phyloP scores from a whole-genome alignment of 2,888 invertebrate genomes.

The Microctonus brassicae region DNA sequence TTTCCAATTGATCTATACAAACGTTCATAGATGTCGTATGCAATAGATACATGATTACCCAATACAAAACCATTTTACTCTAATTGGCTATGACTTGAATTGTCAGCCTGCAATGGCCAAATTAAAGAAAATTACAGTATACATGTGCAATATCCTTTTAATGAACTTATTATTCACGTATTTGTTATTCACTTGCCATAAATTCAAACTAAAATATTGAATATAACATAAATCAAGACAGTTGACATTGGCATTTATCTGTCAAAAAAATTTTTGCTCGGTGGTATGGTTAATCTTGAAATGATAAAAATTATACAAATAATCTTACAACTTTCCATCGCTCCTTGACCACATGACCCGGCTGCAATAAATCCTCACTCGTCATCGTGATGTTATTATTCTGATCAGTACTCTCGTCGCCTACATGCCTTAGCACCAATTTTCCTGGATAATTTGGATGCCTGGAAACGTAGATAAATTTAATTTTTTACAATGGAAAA shows the following conservation, averaged over 20 bases:
- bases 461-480: slow-evolving; percentile 16
- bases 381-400: slow-evolving; percentile 88
- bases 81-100: background rate
- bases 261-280: too few relatives aligned
- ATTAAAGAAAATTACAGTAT: background rate
- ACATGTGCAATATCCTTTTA: background rate
- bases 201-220: background rate
- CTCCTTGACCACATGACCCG: slow-evolving; percentile 97
- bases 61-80: slow-evolving; percentile 1
- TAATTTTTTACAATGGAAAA: background rate
- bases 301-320: background rate
- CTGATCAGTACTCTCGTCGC: slow-evolving; percentile 72
- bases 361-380: slow-evolving; percentile 93
- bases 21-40: background rate
- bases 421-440: slow-evolving; percentile 65
- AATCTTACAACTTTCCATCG: slow-evolving; percentile 95
- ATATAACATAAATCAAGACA: background rate
- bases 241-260: background rate
- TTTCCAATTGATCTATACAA: background rate
- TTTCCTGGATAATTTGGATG: slow-evolving; percentile 59
- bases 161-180: background rate
- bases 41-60: background rate
- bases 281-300: background rate
- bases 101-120: background rate
- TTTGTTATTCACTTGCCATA: background rate